These are phyloP conservation scores for Coregonus sp. DNA, from an alignment of 2,797 vertebrate genomes.

Conservation along the genomic window DNA sequence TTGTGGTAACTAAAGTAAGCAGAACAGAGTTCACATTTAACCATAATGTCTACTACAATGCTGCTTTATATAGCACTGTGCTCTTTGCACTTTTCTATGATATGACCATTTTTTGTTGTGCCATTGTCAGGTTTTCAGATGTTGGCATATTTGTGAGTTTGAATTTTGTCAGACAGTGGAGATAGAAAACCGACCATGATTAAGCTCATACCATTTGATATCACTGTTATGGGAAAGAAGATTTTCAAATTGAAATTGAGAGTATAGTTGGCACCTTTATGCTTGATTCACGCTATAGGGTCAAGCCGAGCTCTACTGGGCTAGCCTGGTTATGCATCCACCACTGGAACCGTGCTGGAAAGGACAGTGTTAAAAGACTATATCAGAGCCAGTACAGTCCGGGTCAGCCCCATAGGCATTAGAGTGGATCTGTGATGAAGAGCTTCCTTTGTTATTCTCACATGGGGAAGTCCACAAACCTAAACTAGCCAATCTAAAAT, in stretches of 20 bases:
- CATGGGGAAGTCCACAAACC: neutral
- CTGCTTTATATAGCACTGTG: neutral
- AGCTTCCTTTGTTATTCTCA: neutral
- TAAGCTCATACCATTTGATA: neutral
- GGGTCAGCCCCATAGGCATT: neutral
- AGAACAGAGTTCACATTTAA: slow-evolving; percentile 48
- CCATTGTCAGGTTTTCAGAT: neutral
- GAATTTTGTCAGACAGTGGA: neutral
- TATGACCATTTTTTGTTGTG: neutral
- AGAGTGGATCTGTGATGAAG: neutral
- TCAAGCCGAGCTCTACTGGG: neutral
- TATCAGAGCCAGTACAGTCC: neutral
- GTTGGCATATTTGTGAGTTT: neutral
- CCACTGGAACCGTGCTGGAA: neutral
- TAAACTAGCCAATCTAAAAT: neutral
- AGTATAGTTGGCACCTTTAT: neutral
- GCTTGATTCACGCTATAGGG: neutral
- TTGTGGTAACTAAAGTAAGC: slow-evolving; percentile 63
- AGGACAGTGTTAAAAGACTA: neutral
- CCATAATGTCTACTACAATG: slow-evolving; percentile 27
- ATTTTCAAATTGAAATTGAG: neutral
- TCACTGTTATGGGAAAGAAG: neutral
- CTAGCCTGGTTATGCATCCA: neutral
- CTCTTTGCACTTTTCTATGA: neutral
- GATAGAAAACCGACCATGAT: neutral